Base-by-base conservation (phyloP, 2,797 vertebrate genomes). In the Rhinichthys osculus region DNA sequence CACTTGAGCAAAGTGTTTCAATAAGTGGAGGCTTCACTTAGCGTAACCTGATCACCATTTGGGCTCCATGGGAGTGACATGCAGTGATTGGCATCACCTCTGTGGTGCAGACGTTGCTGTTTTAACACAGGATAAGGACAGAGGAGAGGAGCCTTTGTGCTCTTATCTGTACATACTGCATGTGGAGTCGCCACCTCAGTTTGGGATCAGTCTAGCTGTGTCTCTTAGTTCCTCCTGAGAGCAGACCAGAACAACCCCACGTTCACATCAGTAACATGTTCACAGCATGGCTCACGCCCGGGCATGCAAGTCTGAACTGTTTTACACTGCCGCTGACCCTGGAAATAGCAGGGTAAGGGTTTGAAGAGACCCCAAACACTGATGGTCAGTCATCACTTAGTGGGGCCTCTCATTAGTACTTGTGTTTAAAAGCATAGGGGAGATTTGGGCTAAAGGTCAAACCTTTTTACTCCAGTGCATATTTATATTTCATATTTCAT, bases 41-140 rank as follows among this genome's bases (percentile, higher is more conserved):
- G 82, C 84, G 93, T 91, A 94, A 94, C 93, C 84, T 74, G 91
- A 94, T 92, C 91, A 84, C 78, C 59, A 80, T 87, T 89, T 89
- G 84, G 82, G 85, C 82, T 89, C 83, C 81, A 87, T 89, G 89
- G 59, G 87, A 92, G 87, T 92, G 93, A 95, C 91, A 89, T 90
- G 76, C 77, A 76, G 83, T 90, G 89, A 89, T 88, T 90, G 88
- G 88, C 86, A 89, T 90, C 89, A 81, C 57, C 42, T 47, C 86
- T 67, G 80, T 66, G 54, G 42, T 84, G 69, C 81, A 88, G 86
- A 89, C 85, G 30, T 50, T 81, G 77, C 70, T 72, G 71, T 78
- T 33, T 30, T 82, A 84, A 78, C 69, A 33, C 81, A 82, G 87
- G 85, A 89, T 88, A 90, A 91, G 85, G 78, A 82, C 79, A 59